Conservation (phyloP, 2,888 invertebrate species). For the Drosophila anceps region DNA sequence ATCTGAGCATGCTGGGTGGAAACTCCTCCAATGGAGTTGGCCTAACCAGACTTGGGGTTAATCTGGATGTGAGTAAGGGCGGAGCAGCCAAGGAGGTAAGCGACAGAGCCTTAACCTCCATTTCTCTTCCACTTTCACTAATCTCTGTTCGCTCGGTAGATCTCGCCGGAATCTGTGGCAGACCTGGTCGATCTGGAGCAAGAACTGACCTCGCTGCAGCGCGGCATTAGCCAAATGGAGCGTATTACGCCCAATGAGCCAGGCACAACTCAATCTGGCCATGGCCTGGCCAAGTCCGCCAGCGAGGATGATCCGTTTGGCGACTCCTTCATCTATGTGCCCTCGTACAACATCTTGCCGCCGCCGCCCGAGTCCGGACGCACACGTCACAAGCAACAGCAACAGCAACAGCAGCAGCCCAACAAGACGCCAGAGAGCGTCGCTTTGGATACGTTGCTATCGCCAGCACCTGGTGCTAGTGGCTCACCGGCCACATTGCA, state of each 20-base stretch:
- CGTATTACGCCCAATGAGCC: constrained; percentile 91
- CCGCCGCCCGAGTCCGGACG: constrained; percentile 85
- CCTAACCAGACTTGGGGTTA: constrained; percentile 76
- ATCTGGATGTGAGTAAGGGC: constrained; percentile 73
- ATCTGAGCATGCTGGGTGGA: constrained; percentile 67
- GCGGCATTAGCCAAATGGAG: constrained; percentile 95
- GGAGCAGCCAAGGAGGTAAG: constrained; percentile 72
- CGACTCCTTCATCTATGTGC: constrained; percentile 89
- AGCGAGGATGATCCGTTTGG: constrained; percentile 89
- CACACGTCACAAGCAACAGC: constrained; percentile 82
- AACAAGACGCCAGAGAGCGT: constrained; percentile 75
- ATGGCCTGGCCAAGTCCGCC: constrained; percentile 82
- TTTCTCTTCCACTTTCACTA: not conserved
- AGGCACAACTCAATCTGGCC: constrained; percentile 86
- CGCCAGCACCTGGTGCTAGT: constrained; percentile 54
- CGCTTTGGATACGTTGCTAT: constrained; percentile 61
- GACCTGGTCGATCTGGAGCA: constrained; percentile 95
- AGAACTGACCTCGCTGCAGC: constrained; percentile 93
- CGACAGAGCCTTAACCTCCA: no score
- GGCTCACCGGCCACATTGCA: constrained; percentile 63
- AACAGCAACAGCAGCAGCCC: constrained; percentile 23
- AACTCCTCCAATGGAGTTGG: constrained; percentile 57
- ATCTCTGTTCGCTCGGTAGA: constrained; percentile 58
- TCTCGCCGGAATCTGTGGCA: constrained; percentile 88
- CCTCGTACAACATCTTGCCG: constrained; percentile 84